Evolutionary conservation across 1,140 invertebrate genomes (phyloP), one percentile per base, ranked within the genome.

Genomic region (Trigoniulus corallinus): DNA sequence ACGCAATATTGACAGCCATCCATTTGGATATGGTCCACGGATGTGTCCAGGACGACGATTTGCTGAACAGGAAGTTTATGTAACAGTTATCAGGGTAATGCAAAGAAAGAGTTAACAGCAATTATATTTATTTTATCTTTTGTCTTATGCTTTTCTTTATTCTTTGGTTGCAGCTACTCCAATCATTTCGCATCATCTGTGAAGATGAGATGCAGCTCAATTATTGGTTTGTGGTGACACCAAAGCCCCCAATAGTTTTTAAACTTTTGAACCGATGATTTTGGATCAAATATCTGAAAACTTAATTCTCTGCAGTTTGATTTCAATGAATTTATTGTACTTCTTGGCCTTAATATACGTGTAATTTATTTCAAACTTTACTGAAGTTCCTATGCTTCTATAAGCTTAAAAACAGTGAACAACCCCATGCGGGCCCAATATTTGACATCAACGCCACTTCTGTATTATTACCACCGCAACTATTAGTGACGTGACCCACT

Each of bases 21-120:
- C 91, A 0, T 97, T 95, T 68, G 92, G 92, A 0, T 74, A 78
- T 48, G 92, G 92, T 0, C 58, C 63, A 3, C 56, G 72, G 26
- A 72, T 73, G 71, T 74, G 72, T 54, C 63, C 70, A 25, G 72
- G 72, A 1, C 47, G 52, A 29, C 26, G 55, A 39, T 62, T 63
- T 46, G 56, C 62, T 1, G 57, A 60, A 43, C 47, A 54, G n/a
- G 57, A 63, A 45, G 42, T 65, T 59, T 74, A 80, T 13, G 46
- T 54, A 26, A 40, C 52, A 21, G 40, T 54, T 1, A 55, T 54
- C 34, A 54, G 53, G 48, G 56, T 57, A 42, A 47, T 15, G 24
- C 10, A 26, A 23, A 10, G 18, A n/a, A 18, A 43, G 15, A 51
- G 0, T 13, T 49, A 50, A n/a, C 7, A 15, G 25, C 15, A 13